Evolutionary conservation across 2,113 vertebrate species (phyloP).

Genomic region (Candoia aspera): DNA sequence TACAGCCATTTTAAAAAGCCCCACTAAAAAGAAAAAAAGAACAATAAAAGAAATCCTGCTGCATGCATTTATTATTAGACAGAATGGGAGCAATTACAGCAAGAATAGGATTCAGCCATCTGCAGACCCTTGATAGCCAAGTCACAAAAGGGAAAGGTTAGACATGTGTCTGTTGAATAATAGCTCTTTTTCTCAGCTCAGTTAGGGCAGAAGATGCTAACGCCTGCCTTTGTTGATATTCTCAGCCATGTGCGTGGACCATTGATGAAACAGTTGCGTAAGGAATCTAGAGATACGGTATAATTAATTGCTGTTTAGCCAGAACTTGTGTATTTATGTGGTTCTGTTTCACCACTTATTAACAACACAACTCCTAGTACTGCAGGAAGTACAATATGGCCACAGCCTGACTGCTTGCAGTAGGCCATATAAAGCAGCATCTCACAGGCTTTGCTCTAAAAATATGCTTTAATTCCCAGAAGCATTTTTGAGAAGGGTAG

Average conservation of each 20-base stretch:
- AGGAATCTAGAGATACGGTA: slow-evolving; percentile 23
- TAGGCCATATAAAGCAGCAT: background rate
- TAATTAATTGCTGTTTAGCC: slow-evolving; percentile 22
- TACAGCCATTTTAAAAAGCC: slow-evolving; percentile 48
- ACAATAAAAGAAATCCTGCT: slow-evolving; percentile 60
- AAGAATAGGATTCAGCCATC: slow-evolving; percentile 69
- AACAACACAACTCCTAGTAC: background rate
- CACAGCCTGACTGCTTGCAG: background rate
- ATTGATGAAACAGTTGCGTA: background rate
- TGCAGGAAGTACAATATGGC: background rate
- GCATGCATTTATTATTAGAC: slow-evolving; percentile 66
- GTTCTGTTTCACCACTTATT: slow-evolving; percentile 32
- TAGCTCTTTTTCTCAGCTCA: slow-evolving; percentile 59
- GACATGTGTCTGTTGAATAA: slow-evolving; percentile 64
- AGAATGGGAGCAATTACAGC: slow-evolving; percentile 69
- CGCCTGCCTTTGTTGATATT: slow-evolving; percentile 25
- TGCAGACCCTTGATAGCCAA: slow-evolving; percentile 70
- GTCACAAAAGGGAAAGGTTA: slow-evolving; percentile 65
- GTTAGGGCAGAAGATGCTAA: slow-evolving; percentile 35
- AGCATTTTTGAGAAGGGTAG: background rate
- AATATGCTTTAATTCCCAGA: background rate
- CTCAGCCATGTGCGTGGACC: slow-evolving; percentile 10
- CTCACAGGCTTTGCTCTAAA: background rate
- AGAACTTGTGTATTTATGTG: background rate
- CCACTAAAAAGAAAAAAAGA: slow-evolving; percentile 54